A percentile compares a stretch with the other conserved stretches of the same genome.
phyloP scores from a whole-genome alignment of 2,797 vertebrate genomes.

The Acanthornis magna region DNA sequence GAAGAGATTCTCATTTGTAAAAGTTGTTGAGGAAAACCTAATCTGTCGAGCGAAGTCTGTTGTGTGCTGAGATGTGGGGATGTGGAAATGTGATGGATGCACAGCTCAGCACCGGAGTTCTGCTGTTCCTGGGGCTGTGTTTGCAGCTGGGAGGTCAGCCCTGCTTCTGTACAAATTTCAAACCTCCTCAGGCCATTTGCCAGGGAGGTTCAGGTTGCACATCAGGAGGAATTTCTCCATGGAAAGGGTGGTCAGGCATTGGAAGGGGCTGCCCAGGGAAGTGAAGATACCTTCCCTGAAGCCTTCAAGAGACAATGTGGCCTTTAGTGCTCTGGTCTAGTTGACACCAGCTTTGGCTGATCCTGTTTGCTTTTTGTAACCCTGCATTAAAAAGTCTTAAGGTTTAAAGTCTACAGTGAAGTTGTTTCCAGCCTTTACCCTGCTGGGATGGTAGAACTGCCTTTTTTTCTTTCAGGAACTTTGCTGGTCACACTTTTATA shows the following conservation, averaged over 20 bases:
- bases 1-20: background rate
- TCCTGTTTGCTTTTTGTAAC: slow-evolving; percentile 67
- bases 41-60: background rate
- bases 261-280: background rate
- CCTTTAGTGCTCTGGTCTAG: background rate
- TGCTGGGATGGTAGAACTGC: slow-evolving; percentile 58
- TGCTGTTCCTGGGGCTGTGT: background rate
- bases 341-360: slow-evolving; percentile 32
- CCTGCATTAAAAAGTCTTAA: no score
- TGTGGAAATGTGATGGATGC: background rate
- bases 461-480: slow-evolving; percentile 58
- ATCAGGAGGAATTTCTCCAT: background rate
- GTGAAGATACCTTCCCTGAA: background rate
- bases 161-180: slow-evolving; percentile 51
- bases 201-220: background rate
- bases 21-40: background rate
- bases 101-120: background rate
- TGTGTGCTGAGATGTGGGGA: background rate
- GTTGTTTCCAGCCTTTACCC: slow-evolving; percentile 78
- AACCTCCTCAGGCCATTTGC: background rate
- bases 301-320: background rate
- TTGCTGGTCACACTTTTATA: slow-evolving; percentile 40
- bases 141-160: slow-evolving; percentile 63
- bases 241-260: background rate
- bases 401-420: slow-evolving; percentile 38